Evolutionary conservation across 1,140 invertebrate species (phyloP), one percentile per base, ranked within the genome.

Genomic region (Artemia franciscana): DNA sequence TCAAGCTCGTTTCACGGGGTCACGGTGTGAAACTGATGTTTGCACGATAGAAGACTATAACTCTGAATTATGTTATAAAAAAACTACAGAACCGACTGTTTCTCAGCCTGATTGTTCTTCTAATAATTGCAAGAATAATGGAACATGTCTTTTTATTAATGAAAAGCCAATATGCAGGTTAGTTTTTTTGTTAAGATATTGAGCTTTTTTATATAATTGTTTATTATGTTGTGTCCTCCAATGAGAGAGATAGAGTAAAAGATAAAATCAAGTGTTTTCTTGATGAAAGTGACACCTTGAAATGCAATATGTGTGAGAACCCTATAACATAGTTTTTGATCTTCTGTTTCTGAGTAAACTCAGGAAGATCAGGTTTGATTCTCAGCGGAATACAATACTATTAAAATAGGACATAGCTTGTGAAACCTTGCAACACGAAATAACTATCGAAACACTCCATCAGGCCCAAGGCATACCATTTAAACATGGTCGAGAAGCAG

Each of bases 1-100:
- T 61, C 68, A 71, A 5, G 65, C 68, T 0, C 76, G 77, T 24
- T 82, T 73, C 66, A 75, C 74, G 2, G 81, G 81, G 2, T 70
- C 73, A 26, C 71, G 73, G 23, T 84, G 82, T 68, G 78, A 83
- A 67, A 67, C 66, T 15, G 74, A 78, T 65, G 69, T 71, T 0
- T 82, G 79, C 58, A 65, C 57, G 73, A 71, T 51, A 63, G 60
- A 66, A 61, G 12, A 12, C 39, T 1, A 15, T 18, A 51, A 63
- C 66, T 59, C 21, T 24, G 28, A 24, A 27, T 18, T 58, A 27
- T 63, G 27, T 18, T 63, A 18, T 61, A 57, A 18, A 60, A 64
- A 26, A 60, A 65, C 3, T 63, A 63, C 28, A 67, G 66, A 51
- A 39, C 63, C 24, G 59, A 60, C 59, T 27, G 60, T 60, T 12